phyloP scores from a whole-genome alignment of 2,113 vertebrate species.

The Craseonycteris thonglongyai region DNA sequence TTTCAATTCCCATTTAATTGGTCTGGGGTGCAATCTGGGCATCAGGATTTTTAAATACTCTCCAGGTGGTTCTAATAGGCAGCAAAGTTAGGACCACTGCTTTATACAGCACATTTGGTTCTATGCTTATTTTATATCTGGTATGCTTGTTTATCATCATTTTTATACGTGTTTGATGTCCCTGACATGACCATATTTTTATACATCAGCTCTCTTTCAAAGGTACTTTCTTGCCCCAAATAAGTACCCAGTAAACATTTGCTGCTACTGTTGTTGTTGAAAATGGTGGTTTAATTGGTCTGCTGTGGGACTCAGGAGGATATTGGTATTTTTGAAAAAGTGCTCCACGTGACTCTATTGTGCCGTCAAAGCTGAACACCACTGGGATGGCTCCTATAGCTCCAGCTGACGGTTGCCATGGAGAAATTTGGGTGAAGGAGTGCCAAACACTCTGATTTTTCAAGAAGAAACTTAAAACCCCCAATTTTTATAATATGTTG shows the following conservation, averaged over 20 bases:
- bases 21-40: not conserved
- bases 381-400: not conserved
- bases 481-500: conserved; percentile 3
- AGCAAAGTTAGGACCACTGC: not conserved
- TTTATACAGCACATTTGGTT: not conserved
- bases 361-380: not conserved
- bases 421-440: conserved; percentile 18
- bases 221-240: not conserved
- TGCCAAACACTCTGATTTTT: conserved; percentile 17
- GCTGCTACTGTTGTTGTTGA: not conserved
- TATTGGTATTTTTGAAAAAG: not conserved
- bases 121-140: not conserved
- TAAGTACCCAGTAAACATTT: not conserved
- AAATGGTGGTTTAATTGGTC: not conserved
- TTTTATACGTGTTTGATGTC: not conserved
- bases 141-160: not conserved
- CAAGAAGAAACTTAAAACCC: conserved; percentile 20
- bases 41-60: not conserved
- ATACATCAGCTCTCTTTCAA: not conserved
- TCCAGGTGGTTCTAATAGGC: not conserved
- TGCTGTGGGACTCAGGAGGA: not conserved
- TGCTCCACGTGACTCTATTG: not conserved
- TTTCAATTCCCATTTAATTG: not conserved
- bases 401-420: conserved; percentile 50
- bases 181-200: not conserved